phyloP scores from a whole-genome alignment of 30 jellyfish, hydroid and myxozoan species.

The Turritopsis rubra region DNA sequence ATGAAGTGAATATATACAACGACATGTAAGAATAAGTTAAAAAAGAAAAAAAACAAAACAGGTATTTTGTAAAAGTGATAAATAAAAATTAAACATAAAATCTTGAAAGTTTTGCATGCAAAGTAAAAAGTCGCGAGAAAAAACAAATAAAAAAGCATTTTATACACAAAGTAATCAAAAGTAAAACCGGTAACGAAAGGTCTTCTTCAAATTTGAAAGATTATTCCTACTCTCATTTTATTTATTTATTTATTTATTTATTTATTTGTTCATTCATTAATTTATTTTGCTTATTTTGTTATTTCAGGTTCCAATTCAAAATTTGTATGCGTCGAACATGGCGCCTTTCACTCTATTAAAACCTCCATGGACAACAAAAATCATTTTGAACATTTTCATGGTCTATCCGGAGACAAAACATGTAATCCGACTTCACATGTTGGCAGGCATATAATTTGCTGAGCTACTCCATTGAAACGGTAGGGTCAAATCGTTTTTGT shows the following conservation, averaged over 20 bases:
- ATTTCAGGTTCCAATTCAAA: too few species aligned
- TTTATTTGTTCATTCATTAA: neutral
- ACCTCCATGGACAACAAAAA: neutral
- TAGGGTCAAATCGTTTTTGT: slow-evolving; percentile 70
- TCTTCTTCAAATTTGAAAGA: neutral
- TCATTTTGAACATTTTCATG: neutral
- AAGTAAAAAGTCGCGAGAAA: neutral
- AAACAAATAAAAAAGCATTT: neutral
- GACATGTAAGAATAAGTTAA: neutral
- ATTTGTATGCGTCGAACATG: too few species aligned
- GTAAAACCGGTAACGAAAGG: neutral
- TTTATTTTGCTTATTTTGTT: too few species aligned
- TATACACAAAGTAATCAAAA: neutral
- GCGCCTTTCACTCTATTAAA: neutral
- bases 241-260: too few species aligned
- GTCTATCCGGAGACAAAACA: neutral
- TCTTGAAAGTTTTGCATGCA: neutral
- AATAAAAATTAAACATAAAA: too few species aligned
- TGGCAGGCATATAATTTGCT: slow-evolving; percentile 69
- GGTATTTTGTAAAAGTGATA: neutral
- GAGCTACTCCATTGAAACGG: slow-evolving; percentile 91
- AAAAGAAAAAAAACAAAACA: too few species aligned
- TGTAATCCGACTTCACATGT: slow-evolving; percentile 53
- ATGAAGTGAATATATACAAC: neutral
- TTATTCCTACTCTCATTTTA: neutral